Evolutionary conservation across 2,113 vertebrate genomes (phyloP), one percentile per base, ranked within the genome.

Genomic region (Xiphophorus hellerii): DNA sequence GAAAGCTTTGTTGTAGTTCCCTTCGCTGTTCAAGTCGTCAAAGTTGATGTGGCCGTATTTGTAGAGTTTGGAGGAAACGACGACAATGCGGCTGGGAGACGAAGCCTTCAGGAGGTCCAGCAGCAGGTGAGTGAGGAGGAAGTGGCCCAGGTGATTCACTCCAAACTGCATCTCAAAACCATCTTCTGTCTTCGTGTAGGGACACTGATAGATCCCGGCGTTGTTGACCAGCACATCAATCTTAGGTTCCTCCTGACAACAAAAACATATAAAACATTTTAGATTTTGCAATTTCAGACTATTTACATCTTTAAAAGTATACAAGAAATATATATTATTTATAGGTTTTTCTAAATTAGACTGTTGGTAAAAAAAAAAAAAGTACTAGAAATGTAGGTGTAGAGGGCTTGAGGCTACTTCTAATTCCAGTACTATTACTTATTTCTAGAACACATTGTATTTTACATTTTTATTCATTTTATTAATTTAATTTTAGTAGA

Each of bases 101-200:
- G 97, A 98, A 65, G 84, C 90, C 94, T 97, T 97, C 69, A 99
- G 94, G 10, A 96, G 95, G 80, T 96, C 96, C 64, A 98, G 94
- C 76, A 98, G 96, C 74, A 99, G 96, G 79, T 95, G 95, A 51
- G 97, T 99, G 84, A 99, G 96, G 35, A 99, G 94, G 92, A 99
- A 98, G 91, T 99, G 97, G 20, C 97, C 97, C 71, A 99, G 93
- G 80, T 99, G 97, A 85, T 99, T 99, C 77, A 99, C 97, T 1
- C 96, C 97, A 4, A 99, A 94, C 64, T 99, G 97, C 96, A 97
- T 97, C 90, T 99, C 97, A 88, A 98, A 98, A 3, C 97, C 97
- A 29, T 98, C 97, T 84, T 97, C 97, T 0, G 97, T 99, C 93
- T 96, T 97, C 77, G 91, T 93, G 81, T 98, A 97, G 0, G 97